A percentile compares a stretch with the other conserved stretches of the same genome.
phyloP scores from a whole-genome alignment of 2,797 vertebrate genomes.

The Neosalanx taihuensis region DNA sequence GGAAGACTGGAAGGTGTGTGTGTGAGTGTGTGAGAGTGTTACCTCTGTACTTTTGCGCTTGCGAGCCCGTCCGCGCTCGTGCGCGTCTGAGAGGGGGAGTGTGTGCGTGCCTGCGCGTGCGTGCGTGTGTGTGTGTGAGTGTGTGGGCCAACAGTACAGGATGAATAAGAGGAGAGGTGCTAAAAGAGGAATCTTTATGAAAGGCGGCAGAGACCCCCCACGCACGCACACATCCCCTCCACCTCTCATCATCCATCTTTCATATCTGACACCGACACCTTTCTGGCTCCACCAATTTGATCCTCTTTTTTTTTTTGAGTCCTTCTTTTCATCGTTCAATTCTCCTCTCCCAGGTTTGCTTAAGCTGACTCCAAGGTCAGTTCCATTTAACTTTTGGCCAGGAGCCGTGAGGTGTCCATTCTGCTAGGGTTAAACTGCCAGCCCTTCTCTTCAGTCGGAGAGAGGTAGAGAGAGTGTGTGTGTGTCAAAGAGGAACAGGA shows the following conservation, averaged over 20 bases:
- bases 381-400: constrained; percentile 62
- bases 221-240: constrained; percentile 18
- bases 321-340: constrained; percentile 24
- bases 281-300: constrained; percentile 28
- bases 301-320: constrained; percentile 45
- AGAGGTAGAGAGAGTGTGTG: constrained; percentile 2
- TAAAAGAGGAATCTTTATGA: constrained; percentile 19
- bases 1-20: constrained; percentile 31
- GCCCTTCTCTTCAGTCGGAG: constrained; percentile 16
- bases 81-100: no score
- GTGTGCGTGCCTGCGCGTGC: constrained; percentile 1
- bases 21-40: constrained; percentile 2
- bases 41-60: neutral
- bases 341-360: constrained; percentile 50
- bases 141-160: neutral
- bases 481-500: neutral
- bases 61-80: constrained; percentile 13
- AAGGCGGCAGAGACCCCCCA: neutral
- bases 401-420: constrained; percentile 44
- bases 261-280: constrained; percentile 39
- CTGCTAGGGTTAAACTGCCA: constrained; percentile 47
- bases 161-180: constrained; percentile 3
- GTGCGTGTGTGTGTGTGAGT: neutral
- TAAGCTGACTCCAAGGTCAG: constrained; percentile 62
- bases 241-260: constrained; percentile 43